Conservation (phyloP, 2,113 vertebrate genomes). For the Proteles cristata region DNA sequence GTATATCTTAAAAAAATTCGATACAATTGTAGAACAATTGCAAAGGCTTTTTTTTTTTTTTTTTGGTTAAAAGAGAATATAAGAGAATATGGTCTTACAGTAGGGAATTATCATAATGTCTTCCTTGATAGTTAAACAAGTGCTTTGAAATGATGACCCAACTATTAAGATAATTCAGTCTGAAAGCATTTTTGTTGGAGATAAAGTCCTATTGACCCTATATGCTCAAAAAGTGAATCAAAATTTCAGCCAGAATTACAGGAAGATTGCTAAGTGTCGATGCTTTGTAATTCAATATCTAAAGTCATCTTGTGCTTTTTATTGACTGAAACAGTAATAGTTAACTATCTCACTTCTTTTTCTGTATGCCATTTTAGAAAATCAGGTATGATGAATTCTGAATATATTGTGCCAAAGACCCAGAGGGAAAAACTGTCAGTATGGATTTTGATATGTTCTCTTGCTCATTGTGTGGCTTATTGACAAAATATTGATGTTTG, state of each 20-base stretch:
- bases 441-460: not conserved
- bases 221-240: conserved; percentile 13
- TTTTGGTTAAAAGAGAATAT: not conserved
- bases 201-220: not conserved
- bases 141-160: not conserved
- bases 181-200: conserved; percentile 34
- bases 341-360: not conserved
- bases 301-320: not conserved
- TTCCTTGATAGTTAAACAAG: conserved; percentile 17
- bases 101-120: conserved; percentile 27
- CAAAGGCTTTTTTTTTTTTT: not conserved
- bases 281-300: conserved; percentile 39
- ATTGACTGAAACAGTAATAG: not conserved
- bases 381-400: conserved; percentile 8
- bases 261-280: not conserved
- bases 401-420: not conserved
- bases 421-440: not conserved
- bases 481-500: conserved; percentile 1
- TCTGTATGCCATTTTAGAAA: not conserved
- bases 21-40: not conserved
- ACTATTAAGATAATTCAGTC: conserved; percentile 27
- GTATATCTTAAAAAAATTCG: not conserved
- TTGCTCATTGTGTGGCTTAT: not conserved
- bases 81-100: conserved; percentile 5
- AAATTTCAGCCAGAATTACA: conserved; percentile 28